Evolutionary conservation across 2,113 vertebrate genomes (phyloP).

Genomic region (Turdus rufiventris): DNA sequence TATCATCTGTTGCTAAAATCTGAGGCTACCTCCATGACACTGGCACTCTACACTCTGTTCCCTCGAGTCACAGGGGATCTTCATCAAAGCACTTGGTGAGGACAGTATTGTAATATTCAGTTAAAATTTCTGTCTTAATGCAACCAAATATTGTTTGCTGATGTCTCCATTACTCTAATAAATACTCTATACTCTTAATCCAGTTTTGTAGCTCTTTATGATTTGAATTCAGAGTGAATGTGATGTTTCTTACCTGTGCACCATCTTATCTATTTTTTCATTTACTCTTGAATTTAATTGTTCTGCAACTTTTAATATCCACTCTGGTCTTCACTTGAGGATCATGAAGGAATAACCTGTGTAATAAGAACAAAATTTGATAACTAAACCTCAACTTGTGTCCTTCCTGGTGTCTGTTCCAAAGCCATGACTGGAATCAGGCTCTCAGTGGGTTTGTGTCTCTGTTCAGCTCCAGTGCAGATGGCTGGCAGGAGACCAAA

Average conservation of each 20-base stretch:
- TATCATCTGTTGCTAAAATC: background rate
- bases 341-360: background rate
- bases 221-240: no score
- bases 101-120: background rate
- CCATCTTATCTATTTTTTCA: background rate
- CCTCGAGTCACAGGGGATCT: background rate
- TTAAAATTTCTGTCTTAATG: background rate
- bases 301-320: background rate
- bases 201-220: background rate
- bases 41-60: no score
- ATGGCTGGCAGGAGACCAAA: constrained; percentile 16
- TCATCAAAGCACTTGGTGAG: background rate
- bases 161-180: background rate
- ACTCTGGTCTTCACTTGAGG: background rate
- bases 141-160: background rate
- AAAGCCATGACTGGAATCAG: background rate
- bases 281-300: background rate
- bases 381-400: background rate
- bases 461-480: background rate
- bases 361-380: background rate
- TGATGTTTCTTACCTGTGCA: background rate
- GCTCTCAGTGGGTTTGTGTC: background rate
- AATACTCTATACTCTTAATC: background rate
- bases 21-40: background rate
- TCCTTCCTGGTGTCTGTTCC: background rate